Evolutionary conservation across 2,113 vertebrate genomes (phyloP).

Genomic region (Oncorhynchus kisutch): DNA sequence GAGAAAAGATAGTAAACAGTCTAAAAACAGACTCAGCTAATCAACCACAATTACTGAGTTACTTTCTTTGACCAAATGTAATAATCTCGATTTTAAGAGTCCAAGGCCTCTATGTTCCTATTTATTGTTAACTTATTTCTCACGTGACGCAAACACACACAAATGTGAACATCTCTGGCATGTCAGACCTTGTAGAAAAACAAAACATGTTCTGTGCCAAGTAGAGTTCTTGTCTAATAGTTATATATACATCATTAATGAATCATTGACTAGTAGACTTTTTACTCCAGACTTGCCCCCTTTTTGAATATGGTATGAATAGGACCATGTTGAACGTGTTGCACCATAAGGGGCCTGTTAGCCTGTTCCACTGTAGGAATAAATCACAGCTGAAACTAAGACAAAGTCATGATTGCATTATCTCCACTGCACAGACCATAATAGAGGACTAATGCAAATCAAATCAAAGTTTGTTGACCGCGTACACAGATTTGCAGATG

Average conservation of each 20-base stretch:
- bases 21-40: background rate
- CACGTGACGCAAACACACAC: too few species aligned
- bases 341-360: constrained; percentile 13
- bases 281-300: constrained; percentile 65
- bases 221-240: constrained; percentile 52
- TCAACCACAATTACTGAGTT: background rate
- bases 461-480: too few species aligned
- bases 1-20: background rate
- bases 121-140: too few species aligned
- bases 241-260: constrained; percentile 72
- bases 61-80: background rate
- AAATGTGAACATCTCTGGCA: too few species aligned
- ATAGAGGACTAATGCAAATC: too few species aligned
- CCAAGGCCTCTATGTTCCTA: too few species aligned
- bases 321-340: too few species aligned
- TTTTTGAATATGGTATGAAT: constrained; percentile 68
- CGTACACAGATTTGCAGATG: too few species aligned
- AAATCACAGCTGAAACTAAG: constrained; percentile 62
- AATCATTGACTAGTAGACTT: constrained; percentile 71
- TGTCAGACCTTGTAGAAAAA: too few species aligned
- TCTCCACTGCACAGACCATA: too few species aligned
- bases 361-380: constrained; percentile 59
- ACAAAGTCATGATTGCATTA: background rate
- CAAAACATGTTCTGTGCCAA: background rate
- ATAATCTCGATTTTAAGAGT: background rate